Base-by-base conservation (phyloP, 35 echinoderm and acorn worm species). In the Lytechinus variegatus region DNA sequence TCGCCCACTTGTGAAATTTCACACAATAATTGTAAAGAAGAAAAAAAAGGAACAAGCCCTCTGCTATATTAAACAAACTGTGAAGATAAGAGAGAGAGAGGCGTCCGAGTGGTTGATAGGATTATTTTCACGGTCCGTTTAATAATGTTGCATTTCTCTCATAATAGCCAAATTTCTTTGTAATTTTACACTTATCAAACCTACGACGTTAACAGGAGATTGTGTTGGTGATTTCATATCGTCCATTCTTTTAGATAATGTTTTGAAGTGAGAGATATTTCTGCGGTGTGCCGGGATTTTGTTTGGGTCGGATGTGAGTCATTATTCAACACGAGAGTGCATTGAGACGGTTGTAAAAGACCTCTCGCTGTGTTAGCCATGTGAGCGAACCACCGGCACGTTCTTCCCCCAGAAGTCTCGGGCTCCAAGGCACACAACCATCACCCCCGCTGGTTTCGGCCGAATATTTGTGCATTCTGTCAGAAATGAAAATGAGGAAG, bases 111-210 rank as follows among this genome's bases (percentile, higher is more conserved):
- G 88, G 33, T 54, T 90, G 52, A 90, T 9, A 44, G 88, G 88
- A 90, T 90, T 90, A 90, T 90, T 44, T 90, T 90, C 52, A 44
- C 52, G 88, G 88, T 90, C 88, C 88, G 88, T 90, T 90, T 90
- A 90, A 90, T 90, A 90, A 90, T 90, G 88, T 90, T 90, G 88
- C 88, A 90, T 90, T 52, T 90, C 66, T 90, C 88, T 54, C 16
- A 90, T 90, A 90, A 90, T 90, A 33, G 29, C 21, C 6, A 79
- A 79, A 79, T 79, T 79, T 79, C 66, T 79, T 79, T 79, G 66
- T 79, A 79, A 24, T n/a, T 79, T 79, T 79, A 79, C 66, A 79
- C 66, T 79, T 6, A n/a, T 79, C 66, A 79, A 79, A 79, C 16
- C 16, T 79, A 79, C 19, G 16, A 79, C 66, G 66, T 79, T 79